These are phyloP conservation scores for Drosophila mettleri DNA, from an alignment of 2,888 invertebrate species.

Conservation along the genomic window DNA sequence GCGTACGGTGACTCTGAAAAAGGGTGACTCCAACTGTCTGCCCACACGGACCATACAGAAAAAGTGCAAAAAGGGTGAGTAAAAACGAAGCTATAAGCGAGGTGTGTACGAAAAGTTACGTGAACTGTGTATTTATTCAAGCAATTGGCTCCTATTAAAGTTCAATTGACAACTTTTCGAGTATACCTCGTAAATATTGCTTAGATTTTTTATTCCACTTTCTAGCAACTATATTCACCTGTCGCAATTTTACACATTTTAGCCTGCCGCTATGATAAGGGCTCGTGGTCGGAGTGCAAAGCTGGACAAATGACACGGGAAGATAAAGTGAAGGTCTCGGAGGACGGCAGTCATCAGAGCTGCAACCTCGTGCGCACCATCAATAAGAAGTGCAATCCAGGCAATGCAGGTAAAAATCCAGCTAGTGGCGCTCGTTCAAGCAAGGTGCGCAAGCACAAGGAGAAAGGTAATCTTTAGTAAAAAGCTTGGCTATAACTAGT, in stretches of 20 bases:
- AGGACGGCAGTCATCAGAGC: slow-evolving; percentile 85
- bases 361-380: slow-evolving; percentile 92
- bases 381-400: slow-evolving; percentile 93
- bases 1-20: slow-evolving; percentile 93
- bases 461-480: slow-evolving; percentile 87
- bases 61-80: slow-evolving; percentile 95
- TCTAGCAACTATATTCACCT: not conserved
- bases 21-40: slow-evolving; percentile 92
- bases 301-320: slow-evolving; percentile 92
- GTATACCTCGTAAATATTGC: not conserved
- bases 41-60: slow-evolving; percentile 93
- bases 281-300: slow-evolving; percentile 93
- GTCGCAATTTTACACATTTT: not conserved
- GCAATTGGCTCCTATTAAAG: no score
- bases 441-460: slow-evolving; percentile 84
- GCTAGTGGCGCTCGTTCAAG: slow-evolving; percentile 89
- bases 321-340: slow-evolving; percentile 92
- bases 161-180: no score
- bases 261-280: slow-evolving; percentile 95
- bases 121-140: no score
- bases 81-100: not conserved
- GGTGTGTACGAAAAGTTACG: not conserved
- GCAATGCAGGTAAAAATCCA: slow-evolving; percentile 83
- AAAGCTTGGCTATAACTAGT: not conserved
- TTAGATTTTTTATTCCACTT: not conserved